Conservation (phyloP, 2,797 vertebrate genomes). For the Phyllotis vaccarum region DNA sequence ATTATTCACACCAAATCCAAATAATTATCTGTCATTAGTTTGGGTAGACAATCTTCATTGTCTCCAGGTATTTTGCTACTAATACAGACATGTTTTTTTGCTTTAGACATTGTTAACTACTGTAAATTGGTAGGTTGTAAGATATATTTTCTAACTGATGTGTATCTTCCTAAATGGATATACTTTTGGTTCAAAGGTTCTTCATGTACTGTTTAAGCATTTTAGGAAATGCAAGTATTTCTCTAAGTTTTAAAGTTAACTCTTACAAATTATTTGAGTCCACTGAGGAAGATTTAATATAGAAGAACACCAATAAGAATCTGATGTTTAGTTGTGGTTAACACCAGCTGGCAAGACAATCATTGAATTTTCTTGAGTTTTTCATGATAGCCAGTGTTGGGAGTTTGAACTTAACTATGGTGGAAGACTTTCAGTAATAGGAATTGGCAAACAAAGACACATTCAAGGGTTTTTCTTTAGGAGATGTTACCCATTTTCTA, state of each 20-base stretch:
- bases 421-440: not conserved
- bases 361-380: constrained; percentile 50
- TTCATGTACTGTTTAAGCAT: constrained; percentile 38
- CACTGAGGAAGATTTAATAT: constrained; percentile 12
- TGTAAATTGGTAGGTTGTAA: constrained; percentile 6
- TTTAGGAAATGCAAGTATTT: constrained; percentile 48
- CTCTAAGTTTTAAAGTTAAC: constrained; percentile 36
- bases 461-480: not conserved
- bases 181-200: constrained; percentile 39
- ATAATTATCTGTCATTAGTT: not conserved
- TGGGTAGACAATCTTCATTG: not conserved
- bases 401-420: constrained; percentile 40
- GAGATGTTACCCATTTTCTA: constrained; percentile 45
- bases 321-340: not conserved
- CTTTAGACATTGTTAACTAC: constrained; percentile 62
- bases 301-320: constrained; percentile 11
- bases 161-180: constrained; percentile 49
- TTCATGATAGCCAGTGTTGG: not conserved
- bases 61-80: constrained; percentile 35
- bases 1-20: constrained; percentile 36
- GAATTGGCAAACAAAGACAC: constrained; percentile 7
- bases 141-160: not conserved
- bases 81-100: constrained; percentile 52
- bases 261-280: constrained; percentile 35
- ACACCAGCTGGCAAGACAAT: not conserved